Evolutionary conservation across 2,888 invertebrate genomes (phyloP), one percentile per base, ranked within the genome.

Genomic region (Melieria omissa): DNA sequence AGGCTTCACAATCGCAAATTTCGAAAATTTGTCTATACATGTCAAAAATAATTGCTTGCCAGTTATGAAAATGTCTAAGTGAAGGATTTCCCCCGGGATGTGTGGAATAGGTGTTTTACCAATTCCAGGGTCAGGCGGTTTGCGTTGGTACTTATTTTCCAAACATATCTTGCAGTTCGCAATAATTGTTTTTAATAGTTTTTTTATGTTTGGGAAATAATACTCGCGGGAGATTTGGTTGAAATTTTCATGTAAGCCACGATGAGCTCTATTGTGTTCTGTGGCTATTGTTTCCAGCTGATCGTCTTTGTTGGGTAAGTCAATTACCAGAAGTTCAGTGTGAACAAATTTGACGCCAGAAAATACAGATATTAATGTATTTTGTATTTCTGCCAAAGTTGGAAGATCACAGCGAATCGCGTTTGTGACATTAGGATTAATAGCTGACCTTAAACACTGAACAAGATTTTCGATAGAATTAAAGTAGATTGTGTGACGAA

Each of bases 291-390:
- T 66, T 63, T 75, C 70, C 63, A 66, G 41, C 57, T 74, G 72
- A 54, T 69, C 69, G 47, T 71, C 54, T 67, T 63, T 58, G 55
- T 76, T 70, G 57, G 68, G 71, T 58, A 72, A 61, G 65, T 76
- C 73, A 29, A 70, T 74, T 16, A 71, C 71, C 7, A 70, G 44
- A 44, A 62, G 14, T 46, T 66, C 54, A 42, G 65, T 65, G 29
- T 65, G 58, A 49, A 57, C 44, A 49, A 71, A 71, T 67, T 71
- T 67, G 14, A 71, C 68, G 1, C 68, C 67, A 16, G 74, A 65
- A 70, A 62, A 70, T n/a, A 10, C n/a, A 2, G 63, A 63, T 41
- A 70, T 9, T 46, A 66, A 47, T 7, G n/a, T 41, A 58, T 67
- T 45, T 60, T 67, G 58, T 58, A 67, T 42, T 54, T 49, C 54